A percentile compares a stretch with the other conserved stretches of the same genome.
Conservation (phyloP, 2,113 vertebrate species). For the Protobothrops mucrosquamatus region DNA sequence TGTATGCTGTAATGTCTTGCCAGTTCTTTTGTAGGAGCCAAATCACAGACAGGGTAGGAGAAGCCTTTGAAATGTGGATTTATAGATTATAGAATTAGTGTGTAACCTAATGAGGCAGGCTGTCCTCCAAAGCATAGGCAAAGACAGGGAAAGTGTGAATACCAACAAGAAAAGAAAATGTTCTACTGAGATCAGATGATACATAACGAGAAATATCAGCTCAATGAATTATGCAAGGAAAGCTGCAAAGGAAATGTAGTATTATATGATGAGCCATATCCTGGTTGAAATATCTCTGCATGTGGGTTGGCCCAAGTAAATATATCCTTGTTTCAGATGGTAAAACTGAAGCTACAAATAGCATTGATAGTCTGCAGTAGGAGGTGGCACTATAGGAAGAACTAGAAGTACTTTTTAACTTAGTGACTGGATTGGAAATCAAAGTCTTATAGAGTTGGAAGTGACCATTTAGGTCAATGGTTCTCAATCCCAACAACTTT, state of each 20-base stretch:
- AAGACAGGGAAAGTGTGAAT: background rate
- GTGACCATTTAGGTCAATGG: background rate
- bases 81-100: background rate
- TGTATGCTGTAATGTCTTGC: background rate
- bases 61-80: background rate
- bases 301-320: background rate
- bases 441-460: background rate
- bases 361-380: background rate
- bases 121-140: background rate
- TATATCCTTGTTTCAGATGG: background rate
- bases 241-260: background rate
- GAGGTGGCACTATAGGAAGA: background rate
- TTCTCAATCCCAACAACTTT: background rate
- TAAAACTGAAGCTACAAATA: background rate
- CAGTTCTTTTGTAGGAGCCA: background rate
- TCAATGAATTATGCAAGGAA: background rate
- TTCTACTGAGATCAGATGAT: background rate
- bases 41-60: background rate
- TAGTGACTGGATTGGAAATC: background rate
- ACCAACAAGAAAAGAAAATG: background rate
- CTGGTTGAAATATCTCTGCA: background rate
- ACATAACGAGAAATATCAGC: background rate
- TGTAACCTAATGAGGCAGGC: background rate
- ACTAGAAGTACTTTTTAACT: background rate
- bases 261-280: background rate